Evolutionary conservation across 1,140 invertebrate genomes (phyloP), one percentile per base, ranked within the genome.

Genomic region (Tenebrio molitor): DNA sequence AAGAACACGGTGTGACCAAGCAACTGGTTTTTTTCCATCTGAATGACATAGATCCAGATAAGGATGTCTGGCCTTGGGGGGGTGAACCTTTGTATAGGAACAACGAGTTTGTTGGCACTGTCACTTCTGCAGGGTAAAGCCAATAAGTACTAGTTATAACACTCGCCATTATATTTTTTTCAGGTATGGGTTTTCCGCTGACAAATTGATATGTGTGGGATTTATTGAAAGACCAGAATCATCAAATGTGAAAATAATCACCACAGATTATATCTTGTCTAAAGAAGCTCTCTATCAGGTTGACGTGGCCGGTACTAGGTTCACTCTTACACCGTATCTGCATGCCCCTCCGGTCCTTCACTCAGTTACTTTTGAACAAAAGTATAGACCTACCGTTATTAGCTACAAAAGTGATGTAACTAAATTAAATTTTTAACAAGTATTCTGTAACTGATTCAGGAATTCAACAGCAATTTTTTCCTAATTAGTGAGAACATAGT

Each of bases 41-140:
- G 1, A 88, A 93, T 67, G 87, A 92, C 77, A 89, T 93, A 77
- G 90, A 95, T 83, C 81, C 87, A 2, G 89, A 93, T 67, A 86
- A 85, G 16, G 89, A 95, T 83, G 87, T 91, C 14, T 94, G 92
- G 92, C 90, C 92, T 0, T 94, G 92, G 90, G 92, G 93, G 34
- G 90, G 90, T 34, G 94, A 95, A 80, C 92, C 93, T 0, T 87
- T 95, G 67, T 95, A 90, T 81, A 83, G 88, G 66, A 87, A 91
- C 74, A 88, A 87, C 19, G 84, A 89, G 79, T 91, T 88, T 82
- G 90, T 90, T 44, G 94, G 94, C n/a, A 88, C 87, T 17, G 89
- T 91, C 7, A 94, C 92, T 10, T 93, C 92, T n/a, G 89, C 90
- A 46, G 90, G 91, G 78, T 95, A 90, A 70, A 73, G 69, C 41